Percentiles rank a stretch among this genome's conserved stretches.
These are phyloP conservation scores for Clitarchus hookeri DNA, from an alignment of 2,888 invertebrate genomes.

Conservation along the genomic window DNA sequence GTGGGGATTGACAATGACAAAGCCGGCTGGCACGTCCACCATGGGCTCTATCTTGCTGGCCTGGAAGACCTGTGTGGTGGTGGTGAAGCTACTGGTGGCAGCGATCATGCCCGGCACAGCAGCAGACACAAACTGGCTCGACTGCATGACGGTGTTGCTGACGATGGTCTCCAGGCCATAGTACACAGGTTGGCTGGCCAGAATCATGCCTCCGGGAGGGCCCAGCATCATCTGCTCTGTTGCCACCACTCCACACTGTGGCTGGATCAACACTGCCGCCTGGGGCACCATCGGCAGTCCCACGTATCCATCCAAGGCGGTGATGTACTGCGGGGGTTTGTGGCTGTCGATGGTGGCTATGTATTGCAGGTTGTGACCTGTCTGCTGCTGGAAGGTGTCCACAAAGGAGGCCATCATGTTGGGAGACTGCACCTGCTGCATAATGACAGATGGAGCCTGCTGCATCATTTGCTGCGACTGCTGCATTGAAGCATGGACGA, in stretches of 20 bases:
- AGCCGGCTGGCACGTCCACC: constrained; percentile 65
- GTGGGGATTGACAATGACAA: constrained; percentile 37
- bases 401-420: constrained; percentile 68
- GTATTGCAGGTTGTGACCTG: constrained; percentile 75
- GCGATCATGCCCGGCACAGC: constrained; percentile 75
- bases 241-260: constrained; percentile 55
- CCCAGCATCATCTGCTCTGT: constrained; percentile 66
- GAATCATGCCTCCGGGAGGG: constrained; percentile 56
- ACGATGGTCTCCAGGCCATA: constrained; percentile 85
- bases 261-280: constrained; percentile 58
- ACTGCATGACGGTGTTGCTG: constrained; percentile 88
- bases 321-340: constrained; percentile 53
- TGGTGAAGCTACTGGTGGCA: constrained; percentile 81
- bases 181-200: constrained; percentile 71
- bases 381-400: constrained; percentile 70
- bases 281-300: constrained; percentile 51
- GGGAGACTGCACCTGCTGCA: constrained; percentile 67
- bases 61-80: constrained; percentile 82
- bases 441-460: constrained; percentile 67
- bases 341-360: constrained; percentile 72
- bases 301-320: constrained; percentile 51
- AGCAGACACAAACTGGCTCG: constrained; percentile 81
- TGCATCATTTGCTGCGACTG: not conserved
- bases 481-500: not conserved
- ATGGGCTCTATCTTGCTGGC: constrained; percentile 79